Evolutionary conservation across 92 coral and sea anemone species (phyloP), one percentile per base, ranked within the genome.

Genomic region (Porites evermanni): DNA sequence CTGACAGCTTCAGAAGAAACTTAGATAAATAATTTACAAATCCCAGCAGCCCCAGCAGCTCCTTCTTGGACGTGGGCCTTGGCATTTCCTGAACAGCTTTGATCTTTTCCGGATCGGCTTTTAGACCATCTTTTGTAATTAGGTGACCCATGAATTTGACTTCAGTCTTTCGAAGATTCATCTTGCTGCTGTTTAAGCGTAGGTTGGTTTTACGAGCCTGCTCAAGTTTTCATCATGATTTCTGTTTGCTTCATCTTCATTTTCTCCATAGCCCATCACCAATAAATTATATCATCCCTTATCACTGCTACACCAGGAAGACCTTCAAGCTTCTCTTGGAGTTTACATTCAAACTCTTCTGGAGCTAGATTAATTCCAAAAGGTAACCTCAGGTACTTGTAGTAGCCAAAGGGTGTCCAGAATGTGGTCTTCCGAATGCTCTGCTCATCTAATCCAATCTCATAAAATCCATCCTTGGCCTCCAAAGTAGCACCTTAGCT

Each of bases 11-110:
- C 32, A 2, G 32, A 1, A 29, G 32, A 29, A 29, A 29, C 52
- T 85, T 88, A 10, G 92, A 70, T 29, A 88, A 72, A 60, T 86
- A 86, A 24, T 90, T 80, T 52, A 90, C 82, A 63, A 90, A 90
- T 26, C 91, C 93, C 38, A 90, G 93, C 16, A 86, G 90, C 71
- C 91, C 88, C 58, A 74, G 21, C 11, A 70, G 66, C 44, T 86
- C 87, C 56, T 86, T 80, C 89, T 86, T 86, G 24, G 47, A 63
- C 2, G 87, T 67, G 7, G 79, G 91, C 76, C 70, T 82, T 72
- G 88, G 88, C 91, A 80, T 82, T 19, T 88, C 76, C 53, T 26
- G 19, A 10, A 88, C 91, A 12, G 75, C 77, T 64, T 72, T 87
- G 13, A 88, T 70, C 52, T 88, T 88, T 14, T 88, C 32, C 8